These are phyloP conservation scores for Globodera rostochiensis DNA, from an alignment of 1,140 invertebrate species.

Conservation along the genomic window DNA sequence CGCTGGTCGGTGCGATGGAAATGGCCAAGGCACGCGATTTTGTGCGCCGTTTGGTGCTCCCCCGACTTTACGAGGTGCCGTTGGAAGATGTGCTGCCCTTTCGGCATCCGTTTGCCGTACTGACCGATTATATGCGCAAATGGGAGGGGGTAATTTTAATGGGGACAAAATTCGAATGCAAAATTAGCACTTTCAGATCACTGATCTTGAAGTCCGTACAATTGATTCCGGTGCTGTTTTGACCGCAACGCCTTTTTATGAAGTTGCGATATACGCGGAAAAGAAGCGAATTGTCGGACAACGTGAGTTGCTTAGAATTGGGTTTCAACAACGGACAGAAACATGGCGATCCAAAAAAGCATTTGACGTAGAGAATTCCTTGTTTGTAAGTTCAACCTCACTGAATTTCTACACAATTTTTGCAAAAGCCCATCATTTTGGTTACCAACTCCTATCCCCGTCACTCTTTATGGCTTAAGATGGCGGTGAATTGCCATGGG, in stretches of 20 bases:
- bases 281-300: constrained; percentile 51
- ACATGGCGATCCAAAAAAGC: not conserved
- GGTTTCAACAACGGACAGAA: not conserved
- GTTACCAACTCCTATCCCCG: not conserved
- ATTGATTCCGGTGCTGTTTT: constrained; percentile 45
- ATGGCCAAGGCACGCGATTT: constrained; percentile 36
- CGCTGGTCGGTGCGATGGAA: constrained; percentile 39
- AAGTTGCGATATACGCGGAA: constrained; percentile 60
- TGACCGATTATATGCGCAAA: constrained; percentile 52
- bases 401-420: not conserved
- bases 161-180: too few species aligned
- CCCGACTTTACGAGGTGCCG: constrained; percentile 33
- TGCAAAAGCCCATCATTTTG: not conserved
- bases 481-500: constrained; percentile 52
- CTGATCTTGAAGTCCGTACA: constrained; percentile 52
- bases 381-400: too few species aligned
- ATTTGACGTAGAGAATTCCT: too few species aligned
- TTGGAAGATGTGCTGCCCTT: constrained; percentile 59
- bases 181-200: constrained; percentile 6
- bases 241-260: constrained; percentile 55
- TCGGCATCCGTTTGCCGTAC: constrained; percentile 51
- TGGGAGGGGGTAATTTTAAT: constrained; percentile 18
- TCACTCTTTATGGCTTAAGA: constrained; percentile 34
- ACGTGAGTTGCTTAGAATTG: constrained; percentile 35
- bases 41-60: constrained; percentile 40